Conservation (phyloP, 2,888 invertebrate species). For the Linnaemya tessellans region DNA sequence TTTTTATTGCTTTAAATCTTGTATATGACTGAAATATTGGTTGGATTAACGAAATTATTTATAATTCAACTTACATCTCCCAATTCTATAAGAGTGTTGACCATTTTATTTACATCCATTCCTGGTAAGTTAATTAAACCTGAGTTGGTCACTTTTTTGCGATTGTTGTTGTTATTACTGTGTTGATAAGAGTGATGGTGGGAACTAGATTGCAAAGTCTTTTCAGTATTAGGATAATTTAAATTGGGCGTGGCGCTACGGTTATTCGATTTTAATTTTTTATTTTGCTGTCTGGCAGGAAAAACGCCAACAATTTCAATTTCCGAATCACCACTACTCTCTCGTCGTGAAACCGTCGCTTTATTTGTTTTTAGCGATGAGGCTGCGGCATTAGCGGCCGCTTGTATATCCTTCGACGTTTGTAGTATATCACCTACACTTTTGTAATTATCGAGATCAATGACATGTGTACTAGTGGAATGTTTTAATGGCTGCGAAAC, state of each 20-base stretch:
- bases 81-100: conserved; percentile 84
- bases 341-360: conserved; percentile 71
- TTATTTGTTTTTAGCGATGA: conserved; percentile 22
- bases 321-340: conserved; percentile 82
- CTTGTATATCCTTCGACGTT: conserved; percentile 80
- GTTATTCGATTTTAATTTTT: conserved; percentile 61
- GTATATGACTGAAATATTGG: too few relatives aligned
- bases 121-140: conserved; percentile 74
- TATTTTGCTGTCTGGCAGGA: conserved; percentile 74
- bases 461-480: conserved; percentile 77
- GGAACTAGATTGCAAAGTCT: conserved; percentile 33
- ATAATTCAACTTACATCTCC: conserved; percentile 77
- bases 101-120: conserved; percentile 83
- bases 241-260: conserved; percentile 49
- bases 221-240: conserved; percentile 53
- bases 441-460: conserved; percentile 82
- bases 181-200: conserved; percentile 21
- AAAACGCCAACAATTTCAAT: conserved; percentile 82
- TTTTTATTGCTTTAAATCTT: background rate
- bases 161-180: conserved; percentile 67
- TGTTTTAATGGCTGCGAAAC: conserved; percentile 75
- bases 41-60: background rate
- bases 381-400: conserved; percentile 63
- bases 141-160: conserved; percentile 68
- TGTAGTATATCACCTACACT: conserved; percentile 81